Evolutionary conservation across 2,113 vertebrate species (phyloP), one percentile per base, ranked within the genome.

Genomic region (Varanus komodoensis): DNA sequence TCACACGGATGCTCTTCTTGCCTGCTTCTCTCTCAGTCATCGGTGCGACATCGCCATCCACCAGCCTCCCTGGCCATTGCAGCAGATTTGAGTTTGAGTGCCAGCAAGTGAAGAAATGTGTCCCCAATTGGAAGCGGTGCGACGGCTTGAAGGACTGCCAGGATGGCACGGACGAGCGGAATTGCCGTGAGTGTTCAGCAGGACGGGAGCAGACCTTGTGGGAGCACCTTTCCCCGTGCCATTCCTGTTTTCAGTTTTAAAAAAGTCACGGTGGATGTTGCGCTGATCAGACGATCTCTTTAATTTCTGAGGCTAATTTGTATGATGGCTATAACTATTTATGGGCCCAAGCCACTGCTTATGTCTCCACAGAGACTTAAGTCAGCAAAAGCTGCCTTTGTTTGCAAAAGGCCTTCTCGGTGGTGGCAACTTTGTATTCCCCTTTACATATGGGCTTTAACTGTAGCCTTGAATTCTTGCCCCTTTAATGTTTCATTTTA

Each of bases 51-150:
- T 91, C 96, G 2, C 94, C 97, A 0, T 94, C 95, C 0, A 94
- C 97, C 0, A 87, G 34, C 0, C 93, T 94, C 0, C 95, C 92
- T 0, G 98, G 98, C 0, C 97, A 88, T 3, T 99, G 99, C 92
- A 94, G 94, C 91, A 95, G 94, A 27, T 98, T 97, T 25, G 98
- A 99, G 96, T 99, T 99, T 21, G 96, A 97, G 89, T 99, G 99
- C 88, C 97, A 85, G 73, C 97, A 97, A 1, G 97, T 98, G 1
- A 97, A 97, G 89, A 97, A 89, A 91, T 99, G 99, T 90, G 98
- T 99, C 82, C 98, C 98, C 0, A 98, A 98, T 95, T 99, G 99
- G 99, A 98, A 98, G 95, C 97, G 95, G 4, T 99, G 99, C 0
- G 98, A 99, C 0, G 98, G 98, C 0, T 97, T 91, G 8, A n/a